Percentiles rank a stretch among this genome's conserved stretches.
These are phyloP conservation scores for Thalassarche chlororhynchos DNA, from an alignment of 2,113 vertebrate species.

Conservation along the genomic window DNA sequence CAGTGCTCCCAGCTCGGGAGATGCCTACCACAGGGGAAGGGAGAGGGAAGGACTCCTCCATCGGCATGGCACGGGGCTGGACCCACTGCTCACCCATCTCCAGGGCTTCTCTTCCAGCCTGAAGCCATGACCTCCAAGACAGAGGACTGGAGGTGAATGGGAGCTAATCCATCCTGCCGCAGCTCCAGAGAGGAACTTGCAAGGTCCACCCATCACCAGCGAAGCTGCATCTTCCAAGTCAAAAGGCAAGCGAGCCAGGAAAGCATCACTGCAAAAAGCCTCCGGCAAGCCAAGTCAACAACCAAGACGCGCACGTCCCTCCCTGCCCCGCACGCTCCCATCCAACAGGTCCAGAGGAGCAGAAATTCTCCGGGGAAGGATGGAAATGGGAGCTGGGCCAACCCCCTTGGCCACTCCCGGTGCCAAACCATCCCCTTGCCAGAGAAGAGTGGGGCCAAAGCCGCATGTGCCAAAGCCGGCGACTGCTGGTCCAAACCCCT, in stretches of 20 bases:
- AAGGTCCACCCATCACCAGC: neutral
- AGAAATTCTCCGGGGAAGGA: neutral
- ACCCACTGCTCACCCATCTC: neutral
- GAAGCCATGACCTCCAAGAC: neutral
- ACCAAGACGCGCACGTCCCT: accelerated
- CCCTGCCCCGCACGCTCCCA: accelerated
- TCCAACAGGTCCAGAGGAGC: constrained; percentile 33
- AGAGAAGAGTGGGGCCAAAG: neutral
- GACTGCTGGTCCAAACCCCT: neutral
- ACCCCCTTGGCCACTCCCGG: neutral
- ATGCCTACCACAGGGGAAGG: neutral
- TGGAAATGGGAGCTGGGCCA: neutral
- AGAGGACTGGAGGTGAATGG: accelerated
- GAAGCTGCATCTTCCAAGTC: neutral
- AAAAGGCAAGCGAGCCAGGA: neutral
- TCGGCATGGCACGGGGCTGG: accelerated
- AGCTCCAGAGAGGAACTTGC: neutral
- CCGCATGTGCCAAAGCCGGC: neutral
- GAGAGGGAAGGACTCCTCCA: neutral
- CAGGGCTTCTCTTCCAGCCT: neutral
- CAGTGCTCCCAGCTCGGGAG: neutral
- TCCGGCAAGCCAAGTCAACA: neutral
- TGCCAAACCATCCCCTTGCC: constrained; percentile 42
- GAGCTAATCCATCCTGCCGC: neutral
- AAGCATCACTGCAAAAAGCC: neutral